Evolutionary conservation across 2,888 invertebrate genomes (phyloP), one percentile per base, ranked within the genome.

Genomic region (Drosophila kanekoi): DNA sequence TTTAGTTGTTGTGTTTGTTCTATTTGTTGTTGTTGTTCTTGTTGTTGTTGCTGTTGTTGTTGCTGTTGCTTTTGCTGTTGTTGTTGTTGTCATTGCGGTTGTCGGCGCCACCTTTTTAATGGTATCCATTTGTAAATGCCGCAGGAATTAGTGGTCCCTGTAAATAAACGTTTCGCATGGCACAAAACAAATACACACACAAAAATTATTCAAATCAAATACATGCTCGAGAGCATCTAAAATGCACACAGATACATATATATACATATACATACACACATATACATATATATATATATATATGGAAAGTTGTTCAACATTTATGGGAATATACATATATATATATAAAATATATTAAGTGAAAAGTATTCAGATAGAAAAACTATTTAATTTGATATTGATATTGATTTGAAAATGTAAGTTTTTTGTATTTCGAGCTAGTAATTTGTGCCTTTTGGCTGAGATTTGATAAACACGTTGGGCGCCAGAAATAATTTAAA

Each of bases 111-210:
- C 90, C 87, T 83, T 84, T 93, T 93, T 93, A 94, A 96, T 98
- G 98, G 95, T 98, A 98, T 94, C 98, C 98, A 95, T 98, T 98
- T 95, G 98, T 98, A 94, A 98, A 98, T 94, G 98, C 98, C 94
- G 98, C 97, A 94, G 98, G 98, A 95, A 98, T 98, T 95, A 98
- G 95, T 93, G 98, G 97, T 93, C 97, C 98, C 98, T 98, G 96
- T 63, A 90, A 91, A 84, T 79, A 83, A 79, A 85, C 74, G 62
- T 78, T 74, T 82, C 82, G 86, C 77, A 61, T 35, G 74, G 62
- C 79, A 75, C 78, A 81, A 75, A 79, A 72, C 81, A 77, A 81
- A 79, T 57, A 73, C 75, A 45, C 45, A 45, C 68, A 75, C 85
- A 84, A 87, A 87, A 84, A 87, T 84, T 87, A 87, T 85, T 87